Conservation (phyloP, 92 coral and sea anemone genomes). For the Zoanthus solanderi region DNA sequence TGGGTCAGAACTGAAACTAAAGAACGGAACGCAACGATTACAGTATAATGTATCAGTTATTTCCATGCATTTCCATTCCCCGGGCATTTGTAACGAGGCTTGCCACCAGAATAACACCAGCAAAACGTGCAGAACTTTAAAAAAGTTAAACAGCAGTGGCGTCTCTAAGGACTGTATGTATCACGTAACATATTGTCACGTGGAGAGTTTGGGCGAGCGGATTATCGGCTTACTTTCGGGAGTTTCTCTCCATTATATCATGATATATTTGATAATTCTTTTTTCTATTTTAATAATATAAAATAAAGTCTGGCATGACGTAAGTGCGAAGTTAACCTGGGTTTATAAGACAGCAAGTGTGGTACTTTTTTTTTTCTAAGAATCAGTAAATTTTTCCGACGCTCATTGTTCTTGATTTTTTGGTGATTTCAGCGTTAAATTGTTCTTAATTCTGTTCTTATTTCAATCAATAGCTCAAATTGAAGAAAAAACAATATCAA, state of each 20-base stretch:
- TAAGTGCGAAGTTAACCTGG: slow-evolving; percentile 14
- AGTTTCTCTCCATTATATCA: slow-evolving; percentile 3
- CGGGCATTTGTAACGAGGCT: slow-evolving; percentile 17
- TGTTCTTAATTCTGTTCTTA: background rate
- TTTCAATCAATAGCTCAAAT: background rate
- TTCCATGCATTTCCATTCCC: slow-evolving; percentile 15
- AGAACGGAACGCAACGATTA: slow-evolving; percentile 24
- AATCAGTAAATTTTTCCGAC: no score
- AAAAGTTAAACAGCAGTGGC: background rate
- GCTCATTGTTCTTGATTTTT: no score
- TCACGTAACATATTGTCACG: slow-evolving; percentile 14
- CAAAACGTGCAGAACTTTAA: background rate
- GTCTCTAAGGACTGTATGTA: slow-evolving; percentile 6
- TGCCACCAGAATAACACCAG: slow-evolving; percentile 9
- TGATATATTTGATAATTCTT: background rate
- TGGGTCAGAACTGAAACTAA: slow-evolving; percentile 16
- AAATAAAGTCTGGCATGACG: background rate
- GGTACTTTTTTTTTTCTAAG: background rate
- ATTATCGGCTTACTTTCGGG: background rate
- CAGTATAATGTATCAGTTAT: slow-evolving; percentile 19
- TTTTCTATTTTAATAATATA: background rate
- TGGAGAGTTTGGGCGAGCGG: background rate
- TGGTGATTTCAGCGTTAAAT: no score
- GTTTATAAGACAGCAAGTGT: background rate
- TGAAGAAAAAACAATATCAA: background rate